Conservation (phyloP, 2,888 invertebrate species). For the Sesia bembeciformis region DNA sequence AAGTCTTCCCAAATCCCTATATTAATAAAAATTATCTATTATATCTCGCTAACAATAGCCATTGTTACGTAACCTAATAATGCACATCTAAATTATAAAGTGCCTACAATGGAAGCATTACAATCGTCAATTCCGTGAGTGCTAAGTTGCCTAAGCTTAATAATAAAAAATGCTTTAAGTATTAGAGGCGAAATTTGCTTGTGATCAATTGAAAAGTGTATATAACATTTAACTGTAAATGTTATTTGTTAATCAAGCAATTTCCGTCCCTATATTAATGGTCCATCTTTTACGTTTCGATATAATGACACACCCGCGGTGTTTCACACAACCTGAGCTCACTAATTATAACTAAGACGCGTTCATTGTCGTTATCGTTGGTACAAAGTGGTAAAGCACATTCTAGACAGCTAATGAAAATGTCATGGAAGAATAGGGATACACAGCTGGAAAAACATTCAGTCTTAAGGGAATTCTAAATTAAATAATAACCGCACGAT, state of each 20-base stretch:
- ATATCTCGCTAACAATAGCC: neutral
- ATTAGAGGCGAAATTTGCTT: slow-evolving; percentile 38
- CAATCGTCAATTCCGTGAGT: slow-evolving; percentile 69
- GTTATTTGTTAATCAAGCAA: slow-evolving; percentile 19
- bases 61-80: slow-evolving; percentile 11
- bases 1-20: too few species aligned
- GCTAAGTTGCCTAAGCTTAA: slow-evolving; percentile 57
- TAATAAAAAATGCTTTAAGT: slow-evolving; percentile 36
- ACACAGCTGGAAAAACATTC: slow-evolving; percentile 20
- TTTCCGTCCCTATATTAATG: slow-evolving; percentile 44
- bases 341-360: slow-evolving; percentile 15
- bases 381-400: slow-evolving; percentile 1
- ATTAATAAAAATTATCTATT: neutral
- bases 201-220: slow-evolving; percentile 12
- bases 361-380: neutral
- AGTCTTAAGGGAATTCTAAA: slow-evolving; percentile 18
- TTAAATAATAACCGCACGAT: slow-evolving; percentile 1
- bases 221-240: neutral
- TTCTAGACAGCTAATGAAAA: slow-evolving; percentile 4
- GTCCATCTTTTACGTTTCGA: slow-evolving; percentile 70
- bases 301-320: slow-evolving; percentile 53
- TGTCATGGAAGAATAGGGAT: slow-evolving; percentile 11
- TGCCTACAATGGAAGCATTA: slow-evolving; percentile 57
- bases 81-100: slow-evolving; percentile 32
- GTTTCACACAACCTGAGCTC: slow-evolving; percentile 53